A percentile compares a stretch with the other conserved stretches of the same genome.
Evolutionary conservation across 2,113 vertebrate species (phyloP).

Genomic region (Galeopterus variegatus): DNA sequence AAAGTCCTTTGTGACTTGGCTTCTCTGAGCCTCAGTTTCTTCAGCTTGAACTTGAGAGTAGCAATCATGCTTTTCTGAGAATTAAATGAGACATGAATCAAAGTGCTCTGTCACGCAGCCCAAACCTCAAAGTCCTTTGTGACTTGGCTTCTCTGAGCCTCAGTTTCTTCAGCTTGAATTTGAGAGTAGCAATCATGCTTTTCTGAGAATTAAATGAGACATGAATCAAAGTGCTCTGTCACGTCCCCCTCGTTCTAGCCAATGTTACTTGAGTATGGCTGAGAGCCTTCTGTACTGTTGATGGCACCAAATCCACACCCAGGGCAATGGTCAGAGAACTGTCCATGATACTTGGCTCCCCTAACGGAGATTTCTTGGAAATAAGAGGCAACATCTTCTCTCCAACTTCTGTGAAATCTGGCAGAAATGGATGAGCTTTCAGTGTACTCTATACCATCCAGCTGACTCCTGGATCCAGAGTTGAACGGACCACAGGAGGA

Average conservation of each 20-base stretch:
- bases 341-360: neutral
- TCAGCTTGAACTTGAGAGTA: neutral
- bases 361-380: neutral
- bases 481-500: neutral
- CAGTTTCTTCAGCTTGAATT: neutral
- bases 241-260: neutral
- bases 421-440: neutral
- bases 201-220: neutral
- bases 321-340: neutral
- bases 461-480: neutral
- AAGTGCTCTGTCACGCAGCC: neutral
- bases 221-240: neutral
- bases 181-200: too few relatives aligned
- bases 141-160: neutral
- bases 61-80: neutral
- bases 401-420: neutral
- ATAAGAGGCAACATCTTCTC: neutral
- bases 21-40: neutral
- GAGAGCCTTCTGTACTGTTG: neutral
- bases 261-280: neutral
- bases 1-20: neutral
- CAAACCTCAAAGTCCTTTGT: neutral
- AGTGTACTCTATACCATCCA: neutral
- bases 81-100: neutral
- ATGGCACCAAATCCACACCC: neutral